A percentile compares a stretch with the other conserved stretches of the same genome.
These are phyloP conservation scores for Agriopis marginaria DNA, from an alignment of 2,888 invertebrate species.

Conservation along the genomic window DNA sequence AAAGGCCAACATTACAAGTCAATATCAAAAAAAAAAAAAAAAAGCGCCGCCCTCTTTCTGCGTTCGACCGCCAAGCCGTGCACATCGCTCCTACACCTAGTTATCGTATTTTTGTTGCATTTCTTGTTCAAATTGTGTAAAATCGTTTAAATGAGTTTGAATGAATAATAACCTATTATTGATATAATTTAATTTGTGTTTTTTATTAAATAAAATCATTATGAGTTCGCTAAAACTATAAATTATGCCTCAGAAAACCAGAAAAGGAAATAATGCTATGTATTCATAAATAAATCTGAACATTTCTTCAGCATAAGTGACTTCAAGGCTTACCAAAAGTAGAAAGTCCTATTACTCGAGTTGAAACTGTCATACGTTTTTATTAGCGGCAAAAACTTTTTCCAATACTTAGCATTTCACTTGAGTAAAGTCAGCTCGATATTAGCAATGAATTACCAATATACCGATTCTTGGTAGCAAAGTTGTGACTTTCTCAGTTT, in stretches of 20 bases:
- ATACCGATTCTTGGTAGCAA: slow-evolving; percentile 75
- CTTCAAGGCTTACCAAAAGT: slow-evolving; percentile 28
- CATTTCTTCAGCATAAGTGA: slow-evolving; percentile 16
- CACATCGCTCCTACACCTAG: no score
- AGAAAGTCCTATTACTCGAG: slow-evolving; percentile 51
- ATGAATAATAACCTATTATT: no score
- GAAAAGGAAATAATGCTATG: slow-evolving; percentile 3
- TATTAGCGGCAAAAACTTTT: slow-evolving; percentile 62
- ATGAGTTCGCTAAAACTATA: no score
- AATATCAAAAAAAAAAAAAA: no score
- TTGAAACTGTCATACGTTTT: slow-evolving; percentile 61
- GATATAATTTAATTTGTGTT: no score
- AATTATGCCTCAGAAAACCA: neutral
- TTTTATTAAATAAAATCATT: no score
- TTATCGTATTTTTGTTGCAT: no score
- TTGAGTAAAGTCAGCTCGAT: slow-evolving; percentile 64
- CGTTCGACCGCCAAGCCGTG: no score
- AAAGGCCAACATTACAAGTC: no score
- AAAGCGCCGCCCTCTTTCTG: no score
- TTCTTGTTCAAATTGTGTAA: no score
- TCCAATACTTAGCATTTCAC: slow-evolving; percentile 62
- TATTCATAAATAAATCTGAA: slow-evolving; percentile 17
- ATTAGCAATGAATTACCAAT: slow-evolving; percentile 75
- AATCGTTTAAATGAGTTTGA: no score
- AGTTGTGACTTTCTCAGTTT: slow-evolving; percentile 69